Conservation (phyloP, 2,797 vertebrate species). For the Sarcophilus harrisii region DNA sequence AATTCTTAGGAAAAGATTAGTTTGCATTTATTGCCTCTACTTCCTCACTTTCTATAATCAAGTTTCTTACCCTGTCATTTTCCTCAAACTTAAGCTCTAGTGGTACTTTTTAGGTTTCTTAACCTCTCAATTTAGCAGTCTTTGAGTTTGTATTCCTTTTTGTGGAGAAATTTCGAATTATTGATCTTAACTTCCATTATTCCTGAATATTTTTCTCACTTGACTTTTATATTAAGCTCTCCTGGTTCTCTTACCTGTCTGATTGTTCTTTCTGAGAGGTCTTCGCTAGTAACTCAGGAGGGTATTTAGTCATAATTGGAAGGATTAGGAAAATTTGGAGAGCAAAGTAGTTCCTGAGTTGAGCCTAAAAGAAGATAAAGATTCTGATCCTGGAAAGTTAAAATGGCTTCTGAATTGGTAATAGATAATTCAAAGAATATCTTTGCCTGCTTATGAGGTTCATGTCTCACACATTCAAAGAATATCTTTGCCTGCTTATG, state of each 20-base stretch:
- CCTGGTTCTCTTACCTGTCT: not conserved
- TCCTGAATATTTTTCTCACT: not conserved
- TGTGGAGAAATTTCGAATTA: not conserved
- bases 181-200: not conserved
- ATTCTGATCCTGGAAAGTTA: conserved; percentile 10
- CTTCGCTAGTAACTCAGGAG: not conserved
- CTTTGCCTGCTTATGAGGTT: not conserved
- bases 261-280: not conserved
- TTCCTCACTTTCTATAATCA: not conserved
- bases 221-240: not conserved
- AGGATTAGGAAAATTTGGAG: not conserved
- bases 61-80: not conserved
- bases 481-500: not conserved
- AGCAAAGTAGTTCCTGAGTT: not conserved
- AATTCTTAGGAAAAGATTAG: not conserved
- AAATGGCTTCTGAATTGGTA: not conserved
- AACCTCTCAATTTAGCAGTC: not conserved
- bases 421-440: not conserved
- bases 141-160: not conserved
- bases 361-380: not conserved
- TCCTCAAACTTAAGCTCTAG: not conserved
- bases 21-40: not conserved
- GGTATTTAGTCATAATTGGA: not conserved
- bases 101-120: not conserved
- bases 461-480: not conserved